A percentile compares a stretch with the other conserved stretches of the same genome.
These are phyloP conservation scores for Homalodisca vitripennis DNA, from an alignment of 1,140 invertebrate genomes.

Conservation along the genomic window DNA sequence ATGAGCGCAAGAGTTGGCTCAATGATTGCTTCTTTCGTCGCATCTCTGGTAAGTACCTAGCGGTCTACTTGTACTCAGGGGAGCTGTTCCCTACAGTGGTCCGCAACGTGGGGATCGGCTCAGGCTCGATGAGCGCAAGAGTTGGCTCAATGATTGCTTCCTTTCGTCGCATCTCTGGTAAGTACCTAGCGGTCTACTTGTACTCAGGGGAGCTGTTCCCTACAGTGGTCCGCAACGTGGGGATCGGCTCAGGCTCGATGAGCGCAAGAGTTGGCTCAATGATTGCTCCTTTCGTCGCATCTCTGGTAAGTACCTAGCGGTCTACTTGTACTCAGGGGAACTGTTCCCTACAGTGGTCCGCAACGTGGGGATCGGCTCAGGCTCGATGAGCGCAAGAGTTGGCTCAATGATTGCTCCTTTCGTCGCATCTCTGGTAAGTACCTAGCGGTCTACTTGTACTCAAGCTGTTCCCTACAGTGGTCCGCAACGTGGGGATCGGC, in stretches of 20 bases:
- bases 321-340: constrained; percentile 80
- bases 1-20: constrained; percentile 75
- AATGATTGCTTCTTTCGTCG: constrained; percentile 71
- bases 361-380: constrained; percentile 73
- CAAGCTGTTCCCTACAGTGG: constrained; percentile 82
- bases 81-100: constrained; percentile 85
- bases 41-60: constrained; percentile 68
- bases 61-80: constrained; percentile 76
- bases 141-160: constrained; percentile 76
- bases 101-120: constrained; percentile 73
- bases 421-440: constrained; percentile 59
- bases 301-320: constrained; percentile 67
- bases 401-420: constrained; percentile 76
- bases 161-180: constrained; percentile 67
- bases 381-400: constrained; percentile 73
- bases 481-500: constrained; percentile 76
- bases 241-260: constrained; percentile 73
- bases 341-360: constrained; percentile 82
- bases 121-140: constrained; percentile 72
- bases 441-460: too few relatives aligned
- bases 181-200: constrained; percentile 75
- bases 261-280: constrained; percentile 75
- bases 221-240: constrained; percentile 76
- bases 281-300: constrained; percentile 68
- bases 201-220: constrained; percentile 83